These are phyloP conservation scores for Drosophila flavopinicola DNA, from an alignment of 2,888 invertebrate species.

Conservation along the genomic window DNA sequence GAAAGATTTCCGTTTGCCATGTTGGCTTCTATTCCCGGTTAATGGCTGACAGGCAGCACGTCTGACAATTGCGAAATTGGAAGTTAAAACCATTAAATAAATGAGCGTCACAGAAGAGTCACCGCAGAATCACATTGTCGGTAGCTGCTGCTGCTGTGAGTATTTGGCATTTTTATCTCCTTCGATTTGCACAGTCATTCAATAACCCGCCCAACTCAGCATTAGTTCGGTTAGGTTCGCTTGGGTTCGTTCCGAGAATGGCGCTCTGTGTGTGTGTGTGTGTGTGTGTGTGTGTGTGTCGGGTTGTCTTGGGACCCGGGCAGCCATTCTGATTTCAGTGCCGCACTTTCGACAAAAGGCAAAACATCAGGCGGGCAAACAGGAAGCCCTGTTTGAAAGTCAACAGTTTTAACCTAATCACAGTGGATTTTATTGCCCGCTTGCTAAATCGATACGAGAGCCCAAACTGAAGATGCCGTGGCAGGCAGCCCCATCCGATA, in stretches of 20 bases:
- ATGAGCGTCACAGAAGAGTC: slow-evolving; percentile 75
- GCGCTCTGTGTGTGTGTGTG: slow-evolving; percentile 11
- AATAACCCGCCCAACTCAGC: slow-evolving; percentile 54
- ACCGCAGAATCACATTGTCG: slow-evolving; percentile 71
- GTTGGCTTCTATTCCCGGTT: slow-evolving; percentile 37
- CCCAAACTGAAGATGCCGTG: slow-evolving; percentile 14
- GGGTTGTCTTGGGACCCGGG: slow-evolving; percentile 11
- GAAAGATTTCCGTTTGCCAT: slow-evolving; percentile 17
- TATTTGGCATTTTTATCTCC: slow-evolving; percentile 69
- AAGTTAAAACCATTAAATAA: slow-evolving; percentile 81
- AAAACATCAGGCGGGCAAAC: slow-evolving; percentile 48
- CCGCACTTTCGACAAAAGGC: slow-evolving; percentile 44
- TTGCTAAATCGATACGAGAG: slow-evolving; percentile 60
- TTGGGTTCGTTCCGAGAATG: slow-evolving; percentile 4
- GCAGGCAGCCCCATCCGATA: background rate
- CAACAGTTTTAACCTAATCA: slow-evolving; percentile 82
- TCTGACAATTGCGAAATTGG: slow-evolving; percentile 81
- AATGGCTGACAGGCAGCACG: slow-evolving; percentile 70
- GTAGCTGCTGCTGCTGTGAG: slow-evolving; percentile 16
- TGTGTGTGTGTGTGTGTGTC: background rate
- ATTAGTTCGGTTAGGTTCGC: slow-evolving; percentile 1
- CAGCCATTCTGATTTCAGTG: slow-evolving; percentile 59
- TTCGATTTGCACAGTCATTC: slow-evolving; percentile 79
- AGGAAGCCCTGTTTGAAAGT: slow-evolving; percentile 74
- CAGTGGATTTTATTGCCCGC: slow-evolving; percentile 78